Evolutionary conservation across 2,888 invertebrate species (phyloP).

Genomic region (Drosophila monieri): DNA sequence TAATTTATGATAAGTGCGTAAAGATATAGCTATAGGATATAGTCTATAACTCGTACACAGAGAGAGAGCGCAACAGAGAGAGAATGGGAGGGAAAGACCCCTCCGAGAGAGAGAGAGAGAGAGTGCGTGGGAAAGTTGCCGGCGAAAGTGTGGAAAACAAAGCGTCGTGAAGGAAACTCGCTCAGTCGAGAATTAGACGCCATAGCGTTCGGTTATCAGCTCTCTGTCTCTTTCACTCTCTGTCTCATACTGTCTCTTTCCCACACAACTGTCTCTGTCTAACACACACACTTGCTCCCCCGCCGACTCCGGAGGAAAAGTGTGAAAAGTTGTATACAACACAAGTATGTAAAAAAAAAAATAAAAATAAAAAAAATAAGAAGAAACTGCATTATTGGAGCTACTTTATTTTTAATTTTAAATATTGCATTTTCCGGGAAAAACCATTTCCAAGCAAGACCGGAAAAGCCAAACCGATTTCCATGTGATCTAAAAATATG

Average conservation of each 20-base stretch:
- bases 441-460: constrained; percentile 7
- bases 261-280: constrained; percentile 1
- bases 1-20: constrained; percentile 28
- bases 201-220: constrained; percentile 64
- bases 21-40: constrained; percentile 22
- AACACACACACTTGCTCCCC: not conserved
- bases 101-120: constrained; percentile 1
- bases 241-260: constrained; percentile 4
- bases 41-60: not conserved
- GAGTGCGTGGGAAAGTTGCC: constrained; percentile 57
- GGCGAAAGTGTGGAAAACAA: constrained; percentile 64
- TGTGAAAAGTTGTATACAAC: constrained; percentile 53
- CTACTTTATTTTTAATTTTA: not conserved
- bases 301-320: constrained; percentile 39
- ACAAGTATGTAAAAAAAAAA: constrained; percentile 35
- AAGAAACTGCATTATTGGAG: not conserved
- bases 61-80: not conserved
- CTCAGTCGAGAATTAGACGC: constrained; percentile 74
- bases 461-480: not conserved
- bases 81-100: constrained; percentile 6
- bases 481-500: constrained; percentile 36
- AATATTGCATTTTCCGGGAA: not conserved
- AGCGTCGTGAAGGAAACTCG: constrained; percentile 57
- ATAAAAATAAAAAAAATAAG: not conserved
- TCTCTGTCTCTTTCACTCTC: constrained; percentile 17